These are phyloP conservation scores for Aleadryas rufinucha DNA, from an alignment of 2,113 vertebrate species.

Conservation along the genomic window DNA sequence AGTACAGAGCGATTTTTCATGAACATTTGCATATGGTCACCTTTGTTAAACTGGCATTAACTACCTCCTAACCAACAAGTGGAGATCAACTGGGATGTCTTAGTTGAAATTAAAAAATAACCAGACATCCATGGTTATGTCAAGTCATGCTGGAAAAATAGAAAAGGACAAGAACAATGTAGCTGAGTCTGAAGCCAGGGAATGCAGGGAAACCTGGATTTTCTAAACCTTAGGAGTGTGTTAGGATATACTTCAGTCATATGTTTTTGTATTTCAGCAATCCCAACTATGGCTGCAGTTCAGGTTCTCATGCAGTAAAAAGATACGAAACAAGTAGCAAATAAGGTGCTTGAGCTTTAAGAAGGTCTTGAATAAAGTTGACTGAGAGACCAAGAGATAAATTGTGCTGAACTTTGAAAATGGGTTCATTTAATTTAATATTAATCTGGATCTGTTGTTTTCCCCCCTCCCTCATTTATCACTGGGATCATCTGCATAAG, in stretches of 20 bases:
- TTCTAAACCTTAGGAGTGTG: neutral
- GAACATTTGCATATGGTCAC: neutral
- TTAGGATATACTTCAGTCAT: neutral
- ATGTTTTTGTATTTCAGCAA: neutral
- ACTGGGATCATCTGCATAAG: neutral
- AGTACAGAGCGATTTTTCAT: neutral
- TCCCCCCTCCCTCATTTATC: neutral
- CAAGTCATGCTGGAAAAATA: neutral
- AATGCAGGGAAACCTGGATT: neutral
- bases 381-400: neutral
- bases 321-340: neutral
- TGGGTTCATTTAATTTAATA: neutral
- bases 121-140: neutral
- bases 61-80: neutral
- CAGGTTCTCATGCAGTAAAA: neutral
- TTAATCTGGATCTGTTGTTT: neutral
- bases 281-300: neutral
- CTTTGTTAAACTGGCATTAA: neutral
- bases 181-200: neutral
- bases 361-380: neutral
- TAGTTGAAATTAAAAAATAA: neutral
- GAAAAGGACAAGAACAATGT: neutral
- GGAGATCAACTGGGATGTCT: accelerated
- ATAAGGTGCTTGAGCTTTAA: neutral
- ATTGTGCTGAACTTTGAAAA: neutral